phyloP scores from a whole-genome alignment of 1,140 invertebrate species.

The Mizuhopecten yessoensis region DNA sequence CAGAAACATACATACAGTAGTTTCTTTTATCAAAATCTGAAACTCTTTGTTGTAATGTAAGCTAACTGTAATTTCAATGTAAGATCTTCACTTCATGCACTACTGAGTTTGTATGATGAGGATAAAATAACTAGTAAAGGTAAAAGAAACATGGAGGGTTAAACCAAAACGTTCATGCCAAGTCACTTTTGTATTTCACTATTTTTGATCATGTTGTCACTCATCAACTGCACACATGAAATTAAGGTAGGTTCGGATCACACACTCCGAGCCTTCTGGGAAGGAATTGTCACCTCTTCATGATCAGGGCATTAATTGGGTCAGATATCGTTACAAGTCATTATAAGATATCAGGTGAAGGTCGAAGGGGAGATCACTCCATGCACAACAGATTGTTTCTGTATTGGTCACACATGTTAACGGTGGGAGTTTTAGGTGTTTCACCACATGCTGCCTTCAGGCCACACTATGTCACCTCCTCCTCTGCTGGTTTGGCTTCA shows the following conservation, averaged over 20 bases:
- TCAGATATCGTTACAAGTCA: not conserved
- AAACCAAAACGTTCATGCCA: not conserved
- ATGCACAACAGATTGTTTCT: not conserved
- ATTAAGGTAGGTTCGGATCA: not conserved
- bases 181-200: not conserved
- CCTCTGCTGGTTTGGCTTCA: not conserved
- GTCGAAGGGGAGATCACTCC: slow-evolving; percentile 25
- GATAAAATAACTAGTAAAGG: not conserved
- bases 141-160: too few relatives aligned
- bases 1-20: too few relatives aligned
- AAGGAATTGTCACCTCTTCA: not conserved
- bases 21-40: too few relatives aligned
- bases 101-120: not conserved
- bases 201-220: too few relatives aligned
- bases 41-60: too few relatives aligned
- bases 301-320: not conserved
- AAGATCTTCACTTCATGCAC: too few relatives aligned
- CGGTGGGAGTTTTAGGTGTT: not conserved
- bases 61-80: too few relatives aligned
- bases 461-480: slow-evolving; percentile 36
- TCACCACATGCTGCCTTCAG: not conserved
- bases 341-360: not conserved
- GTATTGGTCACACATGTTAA: not conserved
- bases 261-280: too few relatives aligned
- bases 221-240: not conserved